These are phyloP conservation scores for Umimayanthus chanpuru DNA, from an alignment of 92 coral and sea anemone species.

Conservation along the genomic window DNA sequence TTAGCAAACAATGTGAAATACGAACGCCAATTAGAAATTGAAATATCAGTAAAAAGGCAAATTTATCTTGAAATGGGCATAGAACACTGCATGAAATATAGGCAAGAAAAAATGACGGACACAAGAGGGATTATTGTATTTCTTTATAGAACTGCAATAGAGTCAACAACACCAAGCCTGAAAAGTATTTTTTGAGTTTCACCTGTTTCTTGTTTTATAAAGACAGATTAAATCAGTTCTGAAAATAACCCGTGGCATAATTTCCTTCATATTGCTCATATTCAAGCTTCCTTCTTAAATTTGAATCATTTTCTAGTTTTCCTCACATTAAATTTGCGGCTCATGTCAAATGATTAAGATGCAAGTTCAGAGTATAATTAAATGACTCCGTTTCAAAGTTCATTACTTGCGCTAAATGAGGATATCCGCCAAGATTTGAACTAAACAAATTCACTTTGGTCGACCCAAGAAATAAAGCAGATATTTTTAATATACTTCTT, in stretches of 20 bases:
- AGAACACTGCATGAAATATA: not conserved
- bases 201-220: constrained; percentile 1
- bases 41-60: not conserved
- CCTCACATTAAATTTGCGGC: constrained; percentile 37
- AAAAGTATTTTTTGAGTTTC: not conserved
- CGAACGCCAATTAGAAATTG: no score
- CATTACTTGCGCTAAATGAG: constrained; percentile 31
- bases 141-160: not conserved
- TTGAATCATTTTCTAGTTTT: constrained; percentile 16
- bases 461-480: constrained; percentile 8
- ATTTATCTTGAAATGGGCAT: not conserved
- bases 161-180: not conserved
- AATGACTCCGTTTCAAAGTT: constrained; percentile 21
- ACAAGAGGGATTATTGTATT: not conserved
- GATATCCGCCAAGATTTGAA: constrained; percentile 36
- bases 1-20: not conserved
- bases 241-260: not conserved
- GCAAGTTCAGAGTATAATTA: constrained; percentile 1
- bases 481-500: constrained; percentile 36
- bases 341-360: constrained; percentile 29
- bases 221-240: not conserved
- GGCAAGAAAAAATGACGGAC: not conserved
- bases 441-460: constrained; percentile 23
- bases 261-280: not conserved
- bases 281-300: constrained; percentile 38